Evolutionary conservation across 2,113 vertebrate genomes (phyloP).

Genomic region (Takifugu flavidus): DNA sequence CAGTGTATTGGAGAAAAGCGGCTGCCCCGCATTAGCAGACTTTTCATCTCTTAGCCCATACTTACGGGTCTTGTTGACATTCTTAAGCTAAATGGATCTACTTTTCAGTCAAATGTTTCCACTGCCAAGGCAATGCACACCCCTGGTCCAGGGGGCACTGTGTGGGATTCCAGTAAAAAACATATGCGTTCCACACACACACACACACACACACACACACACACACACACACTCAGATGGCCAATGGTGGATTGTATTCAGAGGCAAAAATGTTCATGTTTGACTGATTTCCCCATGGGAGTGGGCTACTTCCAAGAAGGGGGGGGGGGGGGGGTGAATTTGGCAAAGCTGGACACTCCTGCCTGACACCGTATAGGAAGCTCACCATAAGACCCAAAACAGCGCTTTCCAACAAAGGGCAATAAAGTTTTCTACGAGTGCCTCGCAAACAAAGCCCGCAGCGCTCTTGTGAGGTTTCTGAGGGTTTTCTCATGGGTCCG

Average conservation of each 20-base stretch:
- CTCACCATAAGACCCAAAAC: slow-evolving; percentile 63
- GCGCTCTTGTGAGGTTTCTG: slow-evolving; percentile 40
- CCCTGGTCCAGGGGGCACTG: slow-evolving; percentile 23
- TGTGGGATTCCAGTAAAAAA: slow-evolving; percentile 35
- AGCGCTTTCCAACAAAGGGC: slow-evolving; percentile 58
- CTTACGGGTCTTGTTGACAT: slow-evolving; percentile 24
- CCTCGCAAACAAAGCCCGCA: slow-evolving; percentile 52
- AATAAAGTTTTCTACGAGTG: slow-evolving; percentile 54
- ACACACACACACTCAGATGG: neutral
- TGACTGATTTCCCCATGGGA: slow-evolving; percentile 28
- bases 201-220: slow-evolving; percentile 10
- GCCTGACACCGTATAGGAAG: slow-evolving; percentile 58
- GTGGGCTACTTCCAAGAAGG: slow-evolving; percentile 24
- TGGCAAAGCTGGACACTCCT: slow-evolving; percentile 42
- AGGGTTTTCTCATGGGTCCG: slow-evolving; percentile 38
- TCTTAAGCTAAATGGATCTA: slow-evolving; percentile 32
- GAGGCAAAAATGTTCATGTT: slow-evolving; percentile 37
- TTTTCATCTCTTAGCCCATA: slow-evolving; percentile 1
- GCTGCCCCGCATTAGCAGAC: neutral
- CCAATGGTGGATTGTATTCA: neutral
- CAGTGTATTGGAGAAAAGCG: neutral
- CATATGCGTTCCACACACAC: slow-evolving; percentile 18
- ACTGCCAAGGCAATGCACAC: slow-evolving; percentile 25
- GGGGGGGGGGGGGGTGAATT: slow-evolving; percentile 26
- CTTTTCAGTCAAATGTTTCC: slow-evolving; percentile 28